A percentile compares a stretch with the other conserved stretches of the same genome.
Evolutionary conservation across 1,140 invertebrate genomes (phyloP).

Genomic region (Aphaenogaster floridana): DNA sequence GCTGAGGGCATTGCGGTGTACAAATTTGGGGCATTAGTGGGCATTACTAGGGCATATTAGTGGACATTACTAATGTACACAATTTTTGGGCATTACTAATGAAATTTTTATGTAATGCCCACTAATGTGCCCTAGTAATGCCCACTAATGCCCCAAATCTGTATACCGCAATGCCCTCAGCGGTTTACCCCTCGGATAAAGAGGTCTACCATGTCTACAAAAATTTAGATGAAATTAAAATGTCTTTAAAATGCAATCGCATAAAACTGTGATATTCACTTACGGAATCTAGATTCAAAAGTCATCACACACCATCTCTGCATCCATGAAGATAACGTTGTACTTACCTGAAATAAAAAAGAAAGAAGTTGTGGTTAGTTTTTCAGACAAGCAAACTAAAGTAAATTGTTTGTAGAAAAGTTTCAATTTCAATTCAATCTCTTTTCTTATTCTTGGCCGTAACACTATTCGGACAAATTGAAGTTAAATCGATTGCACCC

Average conservation of each 20-base stretch:
- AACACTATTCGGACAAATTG: constrained; percentile 12
- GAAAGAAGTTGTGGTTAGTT: constrained; percentile 38
- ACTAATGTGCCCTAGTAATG: too few relatives aligned
- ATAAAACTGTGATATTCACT: constrained; percentile 5
- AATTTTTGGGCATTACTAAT: too few relatives aligned
- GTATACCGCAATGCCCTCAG: too few relatives aligned
- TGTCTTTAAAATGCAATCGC: background rate
- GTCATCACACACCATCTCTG: background rate
- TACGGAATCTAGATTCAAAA: background rate
- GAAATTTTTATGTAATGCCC: too few relatives aligned
- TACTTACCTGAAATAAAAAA: constrained; percentile 73
- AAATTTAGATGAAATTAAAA: background rate
- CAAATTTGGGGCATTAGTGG: too few relatives aligned
- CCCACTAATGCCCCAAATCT: too few relatives aligned
- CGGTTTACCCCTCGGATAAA: too few relatives aligned
- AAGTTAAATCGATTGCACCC: constrained; percentile 31
- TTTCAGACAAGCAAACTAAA: background rate
- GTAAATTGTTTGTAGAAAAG: constrained; percentile 27
- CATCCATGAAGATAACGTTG: background rate
- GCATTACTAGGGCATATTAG: too few relatives aligned
- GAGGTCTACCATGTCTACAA: background rate
- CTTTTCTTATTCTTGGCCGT: background rate
- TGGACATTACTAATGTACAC: too few relatives aligned
- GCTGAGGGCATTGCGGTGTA: too few relatives aligned
- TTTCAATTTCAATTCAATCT: background rate